Percentiles rank a stretch among this genome's conserved stretches.
These are phyloP conservation scores for Phylloscopus whistleri DNA, from an alignment of 2,113 vertebrate genomes.

Conservation along the genomic window DNA sequence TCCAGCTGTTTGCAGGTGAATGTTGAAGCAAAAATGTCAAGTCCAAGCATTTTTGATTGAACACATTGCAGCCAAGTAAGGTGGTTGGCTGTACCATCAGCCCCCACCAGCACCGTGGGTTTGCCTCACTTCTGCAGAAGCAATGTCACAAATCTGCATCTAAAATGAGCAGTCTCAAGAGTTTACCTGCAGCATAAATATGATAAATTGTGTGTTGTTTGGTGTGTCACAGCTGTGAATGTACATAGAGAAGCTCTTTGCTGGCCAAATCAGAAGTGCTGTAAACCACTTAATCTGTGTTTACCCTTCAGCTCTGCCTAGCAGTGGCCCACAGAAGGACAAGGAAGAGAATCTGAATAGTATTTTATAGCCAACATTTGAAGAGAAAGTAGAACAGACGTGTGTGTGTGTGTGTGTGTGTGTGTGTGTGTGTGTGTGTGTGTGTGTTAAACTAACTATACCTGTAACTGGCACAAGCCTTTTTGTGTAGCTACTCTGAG, in stretches of 20 bases:
- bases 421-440: too few relatives aligned
- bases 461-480: not conserved
- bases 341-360: not conserved
- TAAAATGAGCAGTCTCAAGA: not conserved
- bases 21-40: not conserved
- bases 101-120: not conserved
- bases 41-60: not conserved
- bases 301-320: not conserved
- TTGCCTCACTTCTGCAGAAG: not conserved
- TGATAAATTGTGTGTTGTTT: not conserved
- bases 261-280: not conserved
- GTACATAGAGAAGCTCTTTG: not conserved
- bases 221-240: not conserved
- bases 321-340: not conserved
- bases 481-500: constrained; percentile 27
- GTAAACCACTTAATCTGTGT: not conserved
- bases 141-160: not conserved
- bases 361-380: not conserved
- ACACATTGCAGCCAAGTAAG: not conserved
- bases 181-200: not conserved
- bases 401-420: not conserved
- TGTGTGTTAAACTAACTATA: not conserved
- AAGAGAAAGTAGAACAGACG: not conserved
- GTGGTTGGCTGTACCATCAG: not conserved
- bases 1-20: not conserved